Evolutionary conservation across 1,140 invertebrate genomes (phyloP), one percentile per base, ranked within the genome.

Genomic region (Aradophagus sp.): DNA sequence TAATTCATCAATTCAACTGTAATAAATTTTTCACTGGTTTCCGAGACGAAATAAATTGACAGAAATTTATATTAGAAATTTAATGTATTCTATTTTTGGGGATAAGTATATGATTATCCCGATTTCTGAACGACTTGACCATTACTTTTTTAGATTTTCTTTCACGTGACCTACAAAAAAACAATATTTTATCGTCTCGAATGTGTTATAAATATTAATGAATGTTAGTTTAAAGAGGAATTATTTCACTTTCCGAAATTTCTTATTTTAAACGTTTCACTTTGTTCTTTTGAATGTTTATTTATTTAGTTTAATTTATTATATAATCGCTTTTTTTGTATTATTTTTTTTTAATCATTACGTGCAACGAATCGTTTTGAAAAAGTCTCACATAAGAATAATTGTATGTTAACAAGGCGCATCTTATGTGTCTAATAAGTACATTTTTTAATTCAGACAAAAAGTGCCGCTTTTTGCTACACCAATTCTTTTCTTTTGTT

Each of bases 51-150:
- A 20, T 27, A 56, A n/a, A n/a, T 58, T 47, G 34, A 59, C 39
- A 47, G 32, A 59, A 59, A 53, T 59, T 38, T 59, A 59, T 59
- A 67, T 67, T 67, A 67, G 63, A 67, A 67, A 67, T 16, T 68
- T 68, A 59, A 61, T 68, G 20, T 61, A 61, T 68, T 68, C 55
- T 12, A 55, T 68, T 59, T 68, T 66, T 59, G 35, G 36, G 38
- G 39, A 59, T 59, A 53, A 39, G 63, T 59, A 67, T 67, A 53
- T 53, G 39, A 67, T 59, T 66, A 50, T 66, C 38, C 62, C 10
- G 58, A 66, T 66, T 55, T 48, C 50, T 56, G 14, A 58, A 2
- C 5, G 10, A 44, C 0, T 20, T 48, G n/a, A 44, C 48, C 39
- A 65, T 48, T 39, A 47, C 27, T 53, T 38, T 56, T 68, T 53